Base-by-base conservation (phyloP, 2,888 invertebrate species). In the Diadegma fenestrale region DNA sequence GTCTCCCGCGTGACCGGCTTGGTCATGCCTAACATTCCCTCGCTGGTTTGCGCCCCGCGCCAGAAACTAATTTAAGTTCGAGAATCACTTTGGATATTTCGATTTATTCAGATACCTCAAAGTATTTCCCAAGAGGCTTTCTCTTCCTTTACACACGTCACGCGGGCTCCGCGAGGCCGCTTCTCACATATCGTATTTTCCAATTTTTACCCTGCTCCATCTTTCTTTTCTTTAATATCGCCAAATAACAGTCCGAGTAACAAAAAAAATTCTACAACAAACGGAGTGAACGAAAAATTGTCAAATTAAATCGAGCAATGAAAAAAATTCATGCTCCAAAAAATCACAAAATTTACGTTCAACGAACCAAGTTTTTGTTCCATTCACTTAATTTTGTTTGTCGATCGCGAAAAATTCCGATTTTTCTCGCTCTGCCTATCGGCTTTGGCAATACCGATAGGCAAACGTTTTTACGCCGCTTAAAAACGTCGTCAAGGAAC, bases 11-110 rank as follows among this genome's bases (percentile, higher is more conserved):
- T 83, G 83, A 71, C 79, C 83, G 69, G 63, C 69, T 51, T 63
- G 79, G 83, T 79, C 83, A 83, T 64, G 79, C 79, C 73, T 75
- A 71, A 75, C 83, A 51, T 79, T 33, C 30, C 45, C 72, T 48
- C 72, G 3, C 45, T 43, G 22, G 26, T 48, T 72, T 72, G 30
- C 26, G n/a, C 68, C 33, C 68, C 33, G 33, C 61, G 19, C 45
- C 73, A 68, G 73, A 90, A 93, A 93, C 93, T 93, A 93, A 93
- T 93, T 93, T 93, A 93, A 93, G 93, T 93, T 93, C 90, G 93
- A 90, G 92, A 93, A 93, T 93, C 92, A 93, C 93, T 93, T 92
- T 91, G 90, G 90, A 90, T 92, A 91, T 92, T 93, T 92, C 93
- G 93, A 93, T 92, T 93, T 93, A 93, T 93, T 93, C 92, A 92